Base-by-base conservation (phyloP, 2,113 vertebrate genomes). In the Tragelaphus scriptus region DNA sequence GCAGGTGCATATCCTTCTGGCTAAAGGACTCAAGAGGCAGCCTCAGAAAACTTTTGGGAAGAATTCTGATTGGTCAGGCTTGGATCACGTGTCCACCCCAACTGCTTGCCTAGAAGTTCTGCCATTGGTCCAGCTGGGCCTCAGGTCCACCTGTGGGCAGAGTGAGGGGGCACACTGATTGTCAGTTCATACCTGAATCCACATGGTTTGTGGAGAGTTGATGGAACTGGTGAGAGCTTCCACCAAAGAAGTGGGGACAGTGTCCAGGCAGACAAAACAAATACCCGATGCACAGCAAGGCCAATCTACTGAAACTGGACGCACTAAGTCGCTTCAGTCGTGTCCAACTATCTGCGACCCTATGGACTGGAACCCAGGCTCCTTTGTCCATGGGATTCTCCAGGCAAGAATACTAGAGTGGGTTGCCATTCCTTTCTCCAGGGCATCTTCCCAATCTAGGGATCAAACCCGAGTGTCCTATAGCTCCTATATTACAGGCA, bases 311-410 rank as follows among this genome's bases (percentile, higher is more conserved):
- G 80, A 82, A 21, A 82, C 80, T 82, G 49, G 36, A 19, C 0
- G 0, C 21, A 5, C n/a, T 71, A 23, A 71, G 68, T 36, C 0
- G 2, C 68, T 36, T 36, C 9, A 71, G 19, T 36, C 9, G 0
- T 71, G 65, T 71, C 65, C 0, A 0, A 10, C n/a, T 36, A n/a
- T 71, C 36, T 36, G 68, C 5, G 19, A 71, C 19, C 2, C 9
- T 71, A 36, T 36, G n/a, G 17, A 21, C 65, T 71, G 9, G 65
- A 71, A 71, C 17, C n/a, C 65, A 36, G n/a, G n/a, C n/a, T 36
- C 65, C n/a, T 71, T n/a, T 36, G 9, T 71, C 65, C 65, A 36
- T 23, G 19, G 65, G 9, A 36, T 71, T 36, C 65, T 71, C 65
- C 65, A 71, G 65, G 65, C n/a, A 71, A 71, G 65, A 71, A 36